phyloP scores from a whole-genome alignment of 2,113 vertebrate genomes.

The Chionis minor region DNA sequence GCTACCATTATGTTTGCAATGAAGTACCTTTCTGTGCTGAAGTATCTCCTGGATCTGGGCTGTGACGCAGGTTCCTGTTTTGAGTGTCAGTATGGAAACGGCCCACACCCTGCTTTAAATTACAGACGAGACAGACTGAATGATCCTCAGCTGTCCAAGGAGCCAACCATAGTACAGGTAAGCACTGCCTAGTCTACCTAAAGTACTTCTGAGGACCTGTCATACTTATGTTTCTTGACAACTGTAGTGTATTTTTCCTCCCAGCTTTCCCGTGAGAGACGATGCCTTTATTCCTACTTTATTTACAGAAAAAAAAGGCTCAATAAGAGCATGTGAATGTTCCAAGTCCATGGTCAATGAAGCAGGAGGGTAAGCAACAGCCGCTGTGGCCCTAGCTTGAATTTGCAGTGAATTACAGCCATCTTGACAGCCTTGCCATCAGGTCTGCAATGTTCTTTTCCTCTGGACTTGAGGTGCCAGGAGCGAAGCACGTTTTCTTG shows the following conservation, averaged over 20 bases:
- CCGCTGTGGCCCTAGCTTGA: neutral
- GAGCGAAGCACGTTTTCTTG: neutral
- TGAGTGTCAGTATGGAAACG: constrained; percentile 79
- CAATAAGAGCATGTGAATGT: neutral
- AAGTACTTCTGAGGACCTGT: neutral
- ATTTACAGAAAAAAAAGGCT: neutral
- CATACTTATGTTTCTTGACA: neutral
- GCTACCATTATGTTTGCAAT: constrained; percentile 86
- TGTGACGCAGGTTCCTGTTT: constrained; percentile 87
- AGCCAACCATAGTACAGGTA: constrained; percentile 75
- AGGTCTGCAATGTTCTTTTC: neutral
- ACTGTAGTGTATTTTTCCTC: neutral
- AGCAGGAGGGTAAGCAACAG: neutral
- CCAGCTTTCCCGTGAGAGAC: neutral
- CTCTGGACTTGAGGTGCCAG: neutral
- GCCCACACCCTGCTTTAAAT: constrained; percentile 78
- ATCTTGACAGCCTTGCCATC: neutral
- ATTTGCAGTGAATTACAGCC: neutral
- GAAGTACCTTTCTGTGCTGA: constrained; percentile 84
- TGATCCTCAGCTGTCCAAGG: constrained; percentile 52
- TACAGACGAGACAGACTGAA: constrained; percentile 57
- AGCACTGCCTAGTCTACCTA: neutral
- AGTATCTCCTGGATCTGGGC: constrained; percentile 87
- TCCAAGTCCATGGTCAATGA: neutral
- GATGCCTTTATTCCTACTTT: neutral